Evolutionary conservation across 1,140 invertebrate genomes (phyloP).

Genomic region (Drosophila mauritiana): DNA sequence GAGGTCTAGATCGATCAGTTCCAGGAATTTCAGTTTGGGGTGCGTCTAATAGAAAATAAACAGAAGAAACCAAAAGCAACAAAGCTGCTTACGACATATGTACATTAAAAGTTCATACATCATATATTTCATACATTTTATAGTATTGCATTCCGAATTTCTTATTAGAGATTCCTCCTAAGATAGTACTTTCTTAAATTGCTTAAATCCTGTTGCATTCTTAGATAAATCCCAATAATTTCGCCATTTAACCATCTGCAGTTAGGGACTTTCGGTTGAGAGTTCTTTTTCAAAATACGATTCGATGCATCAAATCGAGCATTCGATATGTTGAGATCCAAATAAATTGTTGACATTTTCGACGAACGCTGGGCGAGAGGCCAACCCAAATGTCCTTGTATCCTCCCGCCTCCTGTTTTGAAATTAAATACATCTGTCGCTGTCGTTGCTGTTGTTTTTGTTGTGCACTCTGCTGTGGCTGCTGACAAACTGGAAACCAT

Average conservation of each 20-base stretch:
- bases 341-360: constrained; percentile 62
- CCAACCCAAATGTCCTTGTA: constrained; percentile 20
- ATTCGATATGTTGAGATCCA: constrained; percentile 54
- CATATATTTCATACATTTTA: neutral
- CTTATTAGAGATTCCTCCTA: too few species aligned
- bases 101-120: neutral
- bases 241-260: neutral
- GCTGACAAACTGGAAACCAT: constrained; percentile 75
- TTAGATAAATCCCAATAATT: neutral
- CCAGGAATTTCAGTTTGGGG: neutral
- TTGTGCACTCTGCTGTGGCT: constrained; percentile 14
- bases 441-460: constrained; percentile 19
- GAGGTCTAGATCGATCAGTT: neutral
- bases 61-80: neutral
- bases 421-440: constrained; percentile 66
- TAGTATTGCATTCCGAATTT: too few species aligned
- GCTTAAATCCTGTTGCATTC: neutral
- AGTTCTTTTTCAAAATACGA: constrained; percentile 17
- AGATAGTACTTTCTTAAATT: too few species aligned
- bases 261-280: neutral
- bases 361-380: constrained; percentile 25
- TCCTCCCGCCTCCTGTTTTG: constrained; percentile 36
- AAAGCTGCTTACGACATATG: too few species aligned
- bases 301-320: constrained; percentile 54
- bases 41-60: neutral